These are phyloP conservation scores for Eumeta japonica DNA, from an alignment of 1,140 invertebrate species.

Conservation along the genomic window DNA sequence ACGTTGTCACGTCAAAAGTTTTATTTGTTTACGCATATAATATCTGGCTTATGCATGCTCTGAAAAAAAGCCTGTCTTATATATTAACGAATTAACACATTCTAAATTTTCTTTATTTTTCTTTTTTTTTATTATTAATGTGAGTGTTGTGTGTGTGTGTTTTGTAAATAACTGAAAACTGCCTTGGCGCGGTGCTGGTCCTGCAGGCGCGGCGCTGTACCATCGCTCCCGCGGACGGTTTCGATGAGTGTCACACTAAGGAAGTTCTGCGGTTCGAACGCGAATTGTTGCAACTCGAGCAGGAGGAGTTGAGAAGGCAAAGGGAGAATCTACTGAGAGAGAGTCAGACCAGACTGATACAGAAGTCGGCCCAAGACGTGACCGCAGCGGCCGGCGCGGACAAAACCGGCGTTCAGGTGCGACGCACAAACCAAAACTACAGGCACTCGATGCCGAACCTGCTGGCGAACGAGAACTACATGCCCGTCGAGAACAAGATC, in stretches of 20 bases:
- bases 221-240: too few species aligned
- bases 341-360: constrained; percentile 59
- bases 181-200: too few species aligned
- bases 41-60: too few species aligned
- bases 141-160: too few species aligned
- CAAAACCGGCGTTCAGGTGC: constrained; percentile 21
- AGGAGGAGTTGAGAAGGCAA: constrained; percentile 74
- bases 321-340: constrained; percentile 68
- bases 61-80: too few species aligned
- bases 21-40: too few species aligned
- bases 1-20: too few species aligned
- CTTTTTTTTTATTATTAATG: too few species aligned
- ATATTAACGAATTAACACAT: too few species aligned
- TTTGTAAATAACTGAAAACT: too few species aligned
- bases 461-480: constrained; percentile 49
- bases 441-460: constrained; percentile 71
- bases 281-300: constrained; percentile 72
- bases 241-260: constrained; percentile 30
- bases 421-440: constrained; percentile 50
- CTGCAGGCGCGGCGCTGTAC: too few species aligned
- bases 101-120: too few species aligned
- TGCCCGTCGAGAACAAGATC: constrained; percentile 16
- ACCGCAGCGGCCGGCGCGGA: constrained; percentile 28
- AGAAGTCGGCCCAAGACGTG: constrained; percentile 65
- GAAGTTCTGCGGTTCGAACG: constrained; percentile 75